Conservation (phyloP, 2,113 vertebrate genomes). For the Rhipidura dahli region DNA sequence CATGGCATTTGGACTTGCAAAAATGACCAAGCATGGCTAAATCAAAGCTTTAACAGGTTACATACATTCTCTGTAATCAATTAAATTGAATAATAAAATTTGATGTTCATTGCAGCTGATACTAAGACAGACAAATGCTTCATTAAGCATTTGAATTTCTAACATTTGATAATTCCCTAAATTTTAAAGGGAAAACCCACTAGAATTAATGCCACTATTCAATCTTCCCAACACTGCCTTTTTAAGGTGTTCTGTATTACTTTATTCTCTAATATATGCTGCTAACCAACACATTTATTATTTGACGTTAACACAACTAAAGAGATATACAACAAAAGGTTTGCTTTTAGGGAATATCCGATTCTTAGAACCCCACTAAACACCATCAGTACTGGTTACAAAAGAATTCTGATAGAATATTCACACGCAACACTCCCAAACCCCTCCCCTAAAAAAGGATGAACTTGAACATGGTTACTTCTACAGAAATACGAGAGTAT, state of each 20-base stretch:
- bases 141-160: neutral
- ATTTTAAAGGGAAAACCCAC: neutral
- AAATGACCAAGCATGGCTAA: neutral
- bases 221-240: neutral
- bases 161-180: neutral
- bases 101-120: neutral
- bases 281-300: neutral
- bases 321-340: neutral
- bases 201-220: neutral
- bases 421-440: neutral
- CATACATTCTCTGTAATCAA: neutral
- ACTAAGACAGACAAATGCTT: neutral
- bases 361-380: neutral
- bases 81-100: neutral
- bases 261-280: neutral
- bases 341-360: neutral
- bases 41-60: neutral
- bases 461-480: neutral
- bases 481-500: neutral
- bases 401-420: neutral
- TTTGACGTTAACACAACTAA: neutral
- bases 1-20: neutral
- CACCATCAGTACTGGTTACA: neutral
- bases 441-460: neutral
- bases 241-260: neutral